Evolutionary conservation across 1,140 invertebrate genomes (phyloP), one percentile per base, ranked within the genome.

Genomic region (Brachionus asplanchnoidis): DNA sequence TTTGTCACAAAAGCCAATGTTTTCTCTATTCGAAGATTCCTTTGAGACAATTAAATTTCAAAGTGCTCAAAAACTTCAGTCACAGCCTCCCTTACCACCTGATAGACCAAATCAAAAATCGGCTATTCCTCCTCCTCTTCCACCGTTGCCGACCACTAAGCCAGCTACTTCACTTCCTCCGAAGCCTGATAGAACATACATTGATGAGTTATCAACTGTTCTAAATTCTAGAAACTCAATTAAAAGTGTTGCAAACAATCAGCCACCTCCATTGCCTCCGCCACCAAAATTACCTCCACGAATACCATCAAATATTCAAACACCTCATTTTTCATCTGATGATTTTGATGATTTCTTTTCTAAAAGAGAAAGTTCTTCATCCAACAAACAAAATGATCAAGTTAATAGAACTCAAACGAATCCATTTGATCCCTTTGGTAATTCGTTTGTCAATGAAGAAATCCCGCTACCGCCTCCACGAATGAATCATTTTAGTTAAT

Each of bases 401-500:
- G 9, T 26, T 9, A 12, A 32, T 6, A 28, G 3, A 26, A 23
- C 14, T 26, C 73, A 77, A 50, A 26, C 20, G 7, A 75, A 75
- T 44, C 5, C 12, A 12, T 77, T 77, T 50, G 73, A 77, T 77
- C 73, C 73, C n/a, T 77, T 77, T 50, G 73, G 42, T 26, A 46
- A 46, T 77, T 77, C 73, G 11, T 77, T 53, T 77, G 42, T 77
- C 11, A 32, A 46, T 36, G 23, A 46, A 26, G 73, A 77, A 77
- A 26, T 40, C 17, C 42, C 73, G 20, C 42, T 77, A 77, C 73
- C 73, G 4, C 42, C 42, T 1, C 73, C 73, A n/a, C 26, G 73
- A 53, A 77, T 77, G 73, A 77, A 50, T 28, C 73, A 77, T 77
- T 77, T 77, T 77, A 73, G 68, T 73, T 73, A 42, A 73, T 17